phyloP scores from a whole-genome alignment of 2,888 invertebrate genomes.

The Diaperis boleti region DNA sequence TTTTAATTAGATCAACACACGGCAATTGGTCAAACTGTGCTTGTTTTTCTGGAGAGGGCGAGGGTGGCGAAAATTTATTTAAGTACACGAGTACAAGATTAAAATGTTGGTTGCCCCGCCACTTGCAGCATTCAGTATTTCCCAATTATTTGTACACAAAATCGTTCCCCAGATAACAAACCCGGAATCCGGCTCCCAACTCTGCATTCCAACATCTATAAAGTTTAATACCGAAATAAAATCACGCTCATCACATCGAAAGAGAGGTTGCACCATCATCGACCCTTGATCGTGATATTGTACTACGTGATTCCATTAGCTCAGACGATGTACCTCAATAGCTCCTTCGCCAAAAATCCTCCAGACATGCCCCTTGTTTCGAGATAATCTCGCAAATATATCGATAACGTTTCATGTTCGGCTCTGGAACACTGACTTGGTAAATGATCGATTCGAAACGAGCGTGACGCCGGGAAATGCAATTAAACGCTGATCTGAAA shows the following conservation, averaged over 20 bases:
- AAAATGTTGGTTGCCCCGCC: too few relatives aligned
- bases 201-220: conserved; percentile 23
- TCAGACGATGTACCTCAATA: conserved; percentile 26
- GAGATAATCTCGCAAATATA: conserved; percentile 36
- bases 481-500: conserved; percentile 32
- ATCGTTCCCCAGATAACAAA: conserved; percentile 8
- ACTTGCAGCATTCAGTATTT: too few relatives aligned
- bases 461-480: conserved; percentile 34
- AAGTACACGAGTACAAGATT: too few relatives aligned
- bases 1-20: too few relatives aligned
- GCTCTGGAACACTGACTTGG: conserved; percentile 16
- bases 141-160: conserved; percentile 5
- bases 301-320: conserved; percentile 45
- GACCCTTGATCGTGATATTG: conserved; percentile 42
- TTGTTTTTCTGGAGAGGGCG: too few relatives aligned
- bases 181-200: conserved; percentile 5
- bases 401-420: conserved; percentile 27
- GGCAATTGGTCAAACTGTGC: too few relatives aligned
- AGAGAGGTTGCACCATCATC: conserved; percentile 38
- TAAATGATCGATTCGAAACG: conserved; percentile 37
- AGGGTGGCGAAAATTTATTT: too few relatives aligned
- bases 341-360: conserved; percentile 33
- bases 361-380: conserved; percentile 38
- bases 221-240: conserved; percentile 38
- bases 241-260: conserved; percentile 42